phyloP scores from a whole-genome alignment of 1,140 invertebrate genomes.

The Drosophila punjabiensis region DNA sequence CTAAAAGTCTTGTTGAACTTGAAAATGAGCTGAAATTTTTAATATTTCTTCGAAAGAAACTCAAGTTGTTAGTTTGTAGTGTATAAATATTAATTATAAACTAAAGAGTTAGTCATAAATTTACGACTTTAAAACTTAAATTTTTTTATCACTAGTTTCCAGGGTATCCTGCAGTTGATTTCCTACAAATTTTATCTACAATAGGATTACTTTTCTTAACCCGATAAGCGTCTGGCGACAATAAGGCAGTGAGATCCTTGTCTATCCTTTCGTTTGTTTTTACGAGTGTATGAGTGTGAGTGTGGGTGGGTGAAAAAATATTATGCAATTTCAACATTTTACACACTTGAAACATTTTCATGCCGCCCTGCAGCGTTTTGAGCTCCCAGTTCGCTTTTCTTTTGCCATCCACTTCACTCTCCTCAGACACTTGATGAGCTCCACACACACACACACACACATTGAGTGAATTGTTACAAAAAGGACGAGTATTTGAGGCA shows the following conservation, averaged over 20 bases:
- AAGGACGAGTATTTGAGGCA: slow-evolving; percentile 70
- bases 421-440: slow-evolving; percentile 69
- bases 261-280: slow-evolving; percentile 45
- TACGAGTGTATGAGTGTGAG: slow-evolving; percentile 20
- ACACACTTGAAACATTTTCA: slow-evolving; percentile 62
- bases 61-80: too few relatives aligned
- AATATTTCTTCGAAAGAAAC: too few relatives aligned
- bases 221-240: slow-evolving; percentile 62
- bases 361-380: slow-evolving; percentile 60
- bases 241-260: slow-evolving; percentile 51
- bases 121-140: not conserved
- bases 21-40: too few relatives aligned
- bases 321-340: slow-evolving; percentile 81
- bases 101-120: not conserved
- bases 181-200: not conserved
- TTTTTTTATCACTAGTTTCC: not conserved
- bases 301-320: slow-evolving; percentile 61
- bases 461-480: slow-evolving; percentile 65
- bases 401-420: slow-evolving; percentile 41
- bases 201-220: slow-evolving; percentile 54
- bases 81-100: not conserved
- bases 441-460: slow-evolving; percentile 3
- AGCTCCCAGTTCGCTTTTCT: slow-evolving; percentile 35
- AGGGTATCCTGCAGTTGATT: slow-evolving; percentile 24
- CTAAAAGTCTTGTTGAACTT: not conserved